A percentile compares a stretch with the other conserved stretches of the same genome.
phyloP scores from a whole-genome alignment of 2,113 vertebrate genomes.

The Cacatua alba region DNA sequence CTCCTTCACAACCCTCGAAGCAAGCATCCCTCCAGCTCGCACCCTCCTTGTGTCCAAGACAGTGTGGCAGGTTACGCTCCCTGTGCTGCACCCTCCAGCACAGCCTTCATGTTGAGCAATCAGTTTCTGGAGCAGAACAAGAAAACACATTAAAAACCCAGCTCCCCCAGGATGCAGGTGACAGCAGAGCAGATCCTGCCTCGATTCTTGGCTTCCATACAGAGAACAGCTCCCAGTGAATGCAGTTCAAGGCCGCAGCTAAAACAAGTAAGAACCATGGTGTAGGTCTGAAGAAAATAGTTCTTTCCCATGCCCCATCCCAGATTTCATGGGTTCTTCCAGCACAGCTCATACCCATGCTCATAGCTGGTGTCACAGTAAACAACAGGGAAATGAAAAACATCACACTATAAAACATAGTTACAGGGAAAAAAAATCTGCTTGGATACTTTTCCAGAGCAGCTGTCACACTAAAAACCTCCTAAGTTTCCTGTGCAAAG shows the following conservation, averaged over 20 bases:
- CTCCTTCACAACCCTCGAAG: neutral
- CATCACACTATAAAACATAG: neutral
- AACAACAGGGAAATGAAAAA: slow-evolving; percentile 9
- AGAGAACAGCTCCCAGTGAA: neutral
- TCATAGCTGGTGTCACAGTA: neutral
- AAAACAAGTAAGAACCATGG: neutral
- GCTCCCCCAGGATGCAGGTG: neutral
- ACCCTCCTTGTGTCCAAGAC: neutral
- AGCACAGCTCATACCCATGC: neutral
- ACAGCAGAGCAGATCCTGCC: neutral
- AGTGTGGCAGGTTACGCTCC: neutral
- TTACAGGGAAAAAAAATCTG: neutral
- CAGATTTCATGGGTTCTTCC: neutral
- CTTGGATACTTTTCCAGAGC: neutral
- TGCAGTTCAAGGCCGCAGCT: neutral
- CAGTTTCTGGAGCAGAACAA: neutral
- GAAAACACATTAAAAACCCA: neutral
- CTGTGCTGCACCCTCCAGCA: neutral
- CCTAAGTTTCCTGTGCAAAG: neutral
- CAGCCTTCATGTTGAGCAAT: rapidly evolving
- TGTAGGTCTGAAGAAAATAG: neutral
- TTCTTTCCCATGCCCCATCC: neutral
- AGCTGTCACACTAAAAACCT: neutral
- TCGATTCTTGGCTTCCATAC: neutral
- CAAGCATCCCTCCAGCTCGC: neutral